Percentiles rank a stretch among this genome's conserved stretches.
phyloP scores from a whole-genome alignment of 2,113 vertebrate genomes.

The Cinclus cinclus region DNA sequence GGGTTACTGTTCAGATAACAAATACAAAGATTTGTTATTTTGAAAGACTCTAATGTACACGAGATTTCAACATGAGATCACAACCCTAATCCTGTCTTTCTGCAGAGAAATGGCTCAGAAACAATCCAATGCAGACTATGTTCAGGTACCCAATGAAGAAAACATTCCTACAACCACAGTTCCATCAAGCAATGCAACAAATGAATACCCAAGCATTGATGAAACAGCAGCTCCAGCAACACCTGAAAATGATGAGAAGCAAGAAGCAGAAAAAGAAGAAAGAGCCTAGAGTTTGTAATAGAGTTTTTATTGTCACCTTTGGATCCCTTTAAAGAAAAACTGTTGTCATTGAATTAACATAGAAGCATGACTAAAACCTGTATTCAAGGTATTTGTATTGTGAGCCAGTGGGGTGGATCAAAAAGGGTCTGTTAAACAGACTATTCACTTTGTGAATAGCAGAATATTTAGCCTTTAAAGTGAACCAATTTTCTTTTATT shows the following conservation, averaged over 20 bases:
- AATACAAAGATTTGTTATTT: background rate
- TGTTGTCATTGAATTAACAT: background rate
- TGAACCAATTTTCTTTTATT: background rate
- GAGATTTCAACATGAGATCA: background rate
- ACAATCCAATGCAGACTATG: constrained; percentile 4
- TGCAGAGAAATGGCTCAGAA: constrained; percentile 69
- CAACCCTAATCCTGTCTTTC: constrained; percentile 28
- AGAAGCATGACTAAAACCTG: background rate
- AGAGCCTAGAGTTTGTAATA: background rate
- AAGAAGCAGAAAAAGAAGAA: constrained; percentile 12
- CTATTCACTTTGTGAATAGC: background rate
- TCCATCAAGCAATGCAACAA: background rate
- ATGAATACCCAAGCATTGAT: background rate
- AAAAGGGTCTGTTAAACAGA: background rate
- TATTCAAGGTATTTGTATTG: background rate
- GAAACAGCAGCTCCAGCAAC: background rate
- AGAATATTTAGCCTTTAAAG: background rate
- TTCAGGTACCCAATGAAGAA: constrained; percentile 56
- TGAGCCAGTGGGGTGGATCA: background rate
- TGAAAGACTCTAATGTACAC: background rate
- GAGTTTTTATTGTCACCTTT: background rate
- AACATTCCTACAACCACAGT: background rate
- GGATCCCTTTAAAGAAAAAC: background rate
- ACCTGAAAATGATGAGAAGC: background rate
- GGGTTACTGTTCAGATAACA: background rate